Evolutionary conservation across 2,797 vertebrate genomes (phyloP).

Genomic region (Sebastes itinus): DNA sequence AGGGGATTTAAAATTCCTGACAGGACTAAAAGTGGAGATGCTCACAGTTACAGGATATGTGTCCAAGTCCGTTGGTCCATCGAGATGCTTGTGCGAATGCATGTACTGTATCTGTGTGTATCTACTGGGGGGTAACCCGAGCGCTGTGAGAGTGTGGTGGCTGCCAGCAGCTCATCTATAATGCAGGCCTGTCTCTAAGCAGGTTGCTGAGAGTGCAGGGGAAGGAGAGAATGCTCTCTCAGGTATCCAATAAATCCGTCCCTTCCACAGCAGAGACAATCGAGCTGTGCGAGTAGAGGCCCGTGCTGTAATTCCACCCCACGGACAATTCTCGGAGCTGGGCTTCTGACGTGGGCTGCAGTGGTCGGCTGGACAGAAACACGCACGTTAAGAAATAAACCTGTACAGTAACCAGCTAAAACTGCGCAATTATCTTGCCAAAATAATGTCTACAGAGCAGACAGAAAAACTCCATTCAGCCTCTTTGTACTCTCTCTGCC

Average conservation of each 20-base stretch:
- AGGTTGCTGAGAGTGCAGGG: conserved; percentile 85
- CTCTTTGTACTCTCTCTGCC: background rate
- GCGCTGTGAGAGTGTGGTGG: conserved; percentile 73
- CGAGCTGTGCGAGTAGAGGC: conserved; percentile 62
- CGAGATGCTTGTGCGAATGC: conserved; percentile 21
- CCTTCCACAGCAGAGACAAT: conserved; percentile 75
- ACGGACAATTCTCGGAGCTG: conserved; percentile 53
- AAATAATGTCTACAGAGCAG: conserved; percentile 4
- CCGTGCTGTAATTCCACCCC: conserved; percentile 83
- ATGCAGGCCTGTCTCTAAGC: conserved; percentile 79
- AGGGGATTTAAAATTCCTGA: background rate
- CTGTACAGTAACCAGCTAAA: conserved; percentile 1
- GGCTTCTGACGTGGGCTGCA: conserved; percentile 63
- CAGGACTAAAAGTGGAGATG: background rate
- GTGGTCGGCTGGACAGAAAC: conserved; percentile 33
- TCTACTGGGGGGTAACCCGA: conserved; percentile 77
- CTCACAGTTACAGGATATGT: background rate
- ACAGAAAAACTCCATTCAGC: background rate
- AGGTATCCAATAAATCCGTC: conserved; percentile 84
- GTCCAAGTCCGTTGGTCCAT: background rate
- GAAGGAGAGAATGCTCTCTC: conserved; percentile 83
- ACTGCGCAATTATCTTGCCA: conserved; percentile 70
- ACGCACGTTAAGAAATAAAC: background rate
- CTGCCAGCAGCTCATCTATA: conserved; percentile 83
- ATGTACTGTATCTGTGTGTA: conserved; percentile 55